Evolutionary conservation across 2,888 invertebrate species (phyloP).

Genomic region (Thelaira solivaga): DNA sequence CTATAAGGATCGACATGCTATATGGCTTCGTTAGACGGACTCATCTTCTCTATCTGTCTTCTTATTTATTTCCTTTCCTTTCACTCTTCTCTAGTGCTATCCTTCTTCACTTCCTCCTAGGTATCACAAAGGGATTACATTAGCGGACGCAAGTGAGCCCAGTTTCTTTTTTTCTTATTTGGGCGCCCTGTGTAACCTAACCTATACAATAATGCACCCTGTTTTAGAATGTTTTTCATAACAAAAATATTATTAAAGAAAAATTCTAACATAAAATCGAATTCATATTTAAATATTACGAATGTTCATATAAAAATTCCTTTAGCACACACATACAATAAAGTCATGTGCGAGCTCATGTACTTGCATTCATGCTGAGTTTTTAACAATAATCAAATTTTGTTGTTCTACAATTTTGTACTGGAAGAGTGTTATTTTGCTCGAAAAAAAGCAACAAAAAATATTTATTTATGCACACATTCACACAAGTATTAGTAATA

Average conservation of each 20-base stretch:
- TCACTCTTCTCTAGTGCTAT: too few relatives aligned
- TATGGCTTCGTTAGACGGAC: too few relatives aligned
- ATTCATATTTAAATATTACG: constrained; percentile 46
- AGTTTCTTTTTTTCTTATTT: not conserved
- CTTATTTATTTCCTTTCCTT: too few relatives aligned
- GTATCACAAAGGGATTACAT: too few relatives aligned
- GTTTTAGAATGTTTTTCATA: not conserved
- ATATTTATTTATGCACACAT: not conserved
- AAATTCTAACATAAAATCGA: constrained; percentile 41
- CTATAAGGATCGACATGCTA: too few relatives aligned
- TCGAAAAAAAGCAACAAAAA: too few relatives aligned
- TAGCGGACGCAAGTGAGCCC: too few relatives aligned
- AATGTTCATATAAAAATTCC: constrained; percentile 28
- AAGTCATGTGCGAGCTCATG: too few relatives aligned
- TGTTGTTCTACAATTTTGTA: not conserved
- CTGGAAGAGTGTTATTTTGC: not conserved
- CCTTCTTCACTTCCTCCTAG: too few relatives aligned
- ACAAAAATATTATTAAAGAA: not conserved
- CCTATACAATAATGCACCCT: not conserved
- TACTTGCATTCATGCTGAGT: constrained; percentile 2
- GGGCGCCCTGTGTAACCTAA: too few relatives aligned
- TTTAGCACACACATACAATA: constrained; percentile 2
- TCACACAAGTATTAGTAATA: not conserved
- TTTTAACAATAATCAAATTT: not conserved
- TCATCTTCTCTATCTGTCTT: too few relatives aligned